phyloP scores from a whole-genome alignment of 2,113 vertebrate species.

The Telmatochromis sp. region DNA sequence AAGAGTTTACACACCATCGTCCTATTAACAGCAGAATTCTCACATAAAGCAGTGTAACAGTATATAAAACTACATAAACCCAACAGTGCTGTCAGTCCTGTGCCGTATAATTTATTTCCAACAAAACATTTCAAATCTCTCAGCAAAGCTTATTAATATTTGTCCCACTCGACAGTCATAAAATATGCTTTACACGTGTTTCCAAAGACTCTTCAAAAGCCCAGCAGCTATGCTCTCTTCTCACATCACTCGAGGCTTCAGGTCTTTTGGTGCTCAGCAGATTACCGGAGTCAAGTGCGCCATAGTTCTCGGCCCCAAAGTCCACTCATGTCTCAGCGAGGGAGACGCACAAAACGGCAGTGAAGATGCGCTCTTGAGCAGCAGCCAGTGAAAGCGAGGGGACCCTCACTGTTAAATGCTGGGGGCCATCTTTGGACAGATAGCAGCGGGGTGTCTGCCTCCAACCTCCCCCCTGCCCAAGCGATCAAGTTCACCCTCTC shows the following conservation, averaged over 20 bases:
- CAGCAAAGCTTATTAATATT: background rate
- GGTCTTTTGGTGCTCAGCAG: slow-evolving; percentile 27
- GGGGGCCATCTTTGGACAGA: slow-evolving; percentile 35
- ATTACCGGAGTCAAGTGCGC: slow-evolving; percentile 62
- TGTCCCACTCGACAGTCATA: background rate
- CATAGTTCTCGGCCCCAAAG: slow-evolving; percentile 10
- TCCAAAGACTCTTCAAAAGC: background rate
- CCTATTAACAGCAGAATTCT: background rate
- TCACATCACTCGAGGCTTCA: background rate
- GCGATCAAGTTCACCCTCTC: slow-evolving; percentile 32
- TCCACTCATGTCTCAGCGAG: slow-evolving; percentile 29
- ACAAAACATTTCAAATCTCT: background rate
- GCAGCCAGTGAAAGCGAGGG: slow-evolving; percentile 29
- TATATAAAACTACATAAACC: background rate
- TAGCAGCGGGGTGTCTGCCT: slow-evolving; percentile 24
- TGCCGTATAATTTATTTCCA: background rate
- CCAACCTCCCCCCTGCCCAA: background rate
- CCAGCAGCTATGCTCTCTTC: background rate
- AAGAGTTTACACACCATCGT: background rate
- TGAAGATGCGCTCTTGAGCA: slow-evolving; percentile 54
- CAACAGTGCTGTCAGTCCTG: background rate
- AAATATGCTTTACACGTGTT: background rate
- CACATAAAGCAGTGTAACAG: background rate
- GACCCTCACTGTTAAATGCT: slow-evolving; percentile 39
- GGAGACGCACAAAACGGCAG: slow-evolving; percentile 15